These are phyloP conservation scores for Bicyclus anynana DNA, from an alignment of 1,140 invertebrate genomes.

Conservation along the genomic window DNA sequence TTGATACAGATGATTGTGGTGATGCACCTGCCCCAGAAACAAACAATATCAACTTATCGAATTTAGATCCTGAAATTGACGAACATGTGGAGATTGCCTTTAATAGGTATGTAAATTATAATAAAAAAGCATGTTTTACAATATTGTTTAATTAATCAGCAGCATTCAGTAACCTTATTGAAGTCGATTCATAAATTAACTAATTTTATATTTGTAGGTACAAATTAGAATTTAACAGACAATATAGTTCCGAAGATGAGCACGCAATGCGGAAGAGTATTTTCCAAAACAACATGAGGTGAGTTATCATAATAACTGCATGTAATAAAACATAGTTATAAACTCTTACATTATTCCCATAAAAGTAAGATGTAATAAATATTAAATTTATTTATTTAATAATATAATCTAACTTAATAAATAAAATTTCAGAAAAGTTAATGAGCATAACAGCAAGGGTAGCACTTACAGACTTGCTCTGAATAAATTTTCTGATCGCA, in stretches of 20 bases:
- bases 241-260: conserved; percentile 33
- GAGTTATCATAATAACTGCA: conserved; percentile 11
- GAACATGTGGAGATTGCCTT: background rate
- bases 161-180: too few relatives aligned
- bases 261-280: conserved; percentile 35
- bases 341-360: too few relatives aligned
- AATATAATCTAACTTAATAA: too few relatives aligned
- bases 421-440: conserved; percentile 7
- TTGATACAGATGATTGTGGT: too few relatives aligned
- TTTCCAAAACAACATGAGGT: conserved; percentile 41
- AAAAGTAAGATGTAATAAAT: too few relatives aligned
- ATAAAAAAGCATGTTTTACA: too few relatives aligned
- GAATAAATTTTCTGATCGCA: conserved; percentile 55
- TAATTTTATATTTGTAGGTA: conserved; percentile 25
- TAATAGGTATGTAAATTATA: background rate
- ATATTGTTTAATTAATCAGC: too few relatives aligned
- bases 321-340: too few relatives aligned
- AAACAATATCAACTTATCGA: background rate
- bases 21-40: too few relatives aligned
- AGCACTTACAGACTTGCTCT: conserved; percentile 44
- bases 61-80: background rate
- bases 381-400: too few relatives aligned
- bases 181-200: conserved; percentile 33
- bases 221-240: conserved; percentile 29
- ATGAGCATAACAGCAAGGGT: conserved; percentile 38